Evolutionary conservation across 2,797 vertebrate genomes (phyloP).

Genomic region (Eospalax fontanierii): DNA sequence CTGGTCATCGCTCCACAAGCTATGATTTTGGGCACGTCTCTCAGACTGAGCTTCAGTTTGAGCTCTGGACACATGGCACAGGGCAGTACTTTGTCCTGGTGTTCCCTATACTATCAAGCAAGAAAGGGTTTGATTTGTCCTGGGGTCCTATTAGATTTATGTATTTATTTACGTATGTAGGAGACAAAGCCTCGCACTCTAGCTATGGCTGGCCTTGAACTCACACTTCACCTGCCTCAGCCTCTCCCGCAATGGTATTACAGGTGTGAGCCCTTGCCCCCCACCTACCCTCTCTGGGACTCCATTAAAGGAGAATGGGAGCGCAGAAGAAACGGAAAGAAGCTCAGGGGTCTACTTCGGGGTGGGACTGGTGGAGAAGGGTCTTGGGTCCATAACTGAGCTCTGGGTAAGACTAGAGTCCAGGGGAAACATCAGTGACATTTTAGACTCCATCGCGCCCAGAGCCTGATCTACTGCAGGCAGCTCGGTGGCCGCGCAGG

Average conservation of each 20-base stretch:
- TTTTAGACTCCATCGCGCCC: neutral
- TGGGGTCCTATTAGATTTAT: neutral
- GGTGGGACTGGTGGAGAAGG: neutral
- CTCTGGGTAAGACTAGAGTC: neutral
- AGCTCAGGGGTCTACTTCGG: neutral
- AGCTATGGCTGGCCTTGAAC: neutral
- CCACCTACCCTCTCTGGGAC: too few species aligned
- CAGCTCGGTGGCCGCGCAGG: too few species aligned
- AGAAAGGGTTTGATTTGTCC: neutral
- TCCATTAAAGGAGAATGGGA: neutral
- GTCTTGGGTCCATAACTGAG: neutral
- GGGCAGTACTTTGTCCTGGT: neutral
- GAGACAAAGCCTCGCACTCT: neutral
- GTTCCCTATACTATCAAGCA: neutral
- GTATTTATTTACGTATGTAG: neutral
- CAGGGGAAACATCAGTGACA: neutral
- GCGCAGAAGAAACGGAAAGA: neutral
- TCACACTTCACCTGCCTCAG: neutral
- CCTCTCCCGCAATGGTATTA: neutral
- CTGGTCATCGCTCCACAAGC: neutral
- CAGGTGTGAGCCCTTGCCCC: neutral
- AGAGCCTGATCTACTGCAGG: neutral
- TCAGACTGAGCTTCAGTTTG: neutral
- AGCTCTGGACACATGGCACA: neutral
- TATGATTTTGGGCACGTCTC: neutral